These are phyloP conservation scores for Slavum lentiscoides DNA, from an alignment of 2,888 invertebrate species.

Conservation along the genomic window DNA sequence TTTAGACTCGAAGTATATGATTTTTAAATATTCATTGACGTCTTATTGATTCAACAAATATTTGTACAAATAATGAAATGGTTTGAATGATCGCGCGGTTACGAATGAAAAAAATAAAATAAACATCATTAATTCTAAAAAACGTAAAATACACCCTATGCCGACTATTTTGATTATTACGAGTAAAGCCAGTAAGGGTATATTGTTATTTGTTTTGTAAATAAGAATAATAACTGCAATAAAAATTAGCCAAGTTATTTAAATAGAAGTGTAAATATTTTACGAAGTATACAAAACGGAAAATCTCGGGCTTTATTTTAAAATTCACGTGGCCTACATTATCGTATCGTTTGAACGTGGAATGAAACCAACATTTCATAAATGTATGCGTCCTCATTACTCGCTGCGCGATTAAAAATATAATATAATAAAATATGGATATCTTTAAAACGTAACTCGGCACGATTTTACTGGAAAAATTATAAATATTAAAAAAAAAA, in stretches of 20 bases:
- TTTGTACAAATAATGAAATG: background rate
- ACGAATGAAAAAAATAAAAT: background rate
- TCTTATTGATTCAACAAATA: slow-evolving; percentile 20
- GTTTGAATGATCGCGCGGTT: background rate
- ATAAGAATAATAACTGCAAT: background rate
- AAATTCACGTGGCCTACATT: background rate
- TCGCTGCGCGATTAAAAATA: background rate
- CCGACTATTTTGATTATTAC: background rate
- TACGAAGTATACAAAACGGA: background rate
- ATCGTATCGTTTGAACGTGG: background rate
- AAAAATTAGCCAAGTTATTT: background rate
- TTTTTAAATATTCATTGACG: slow-evolving; percentile 8
- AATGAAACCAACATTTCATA: background rate
- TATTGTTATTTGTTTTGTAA: background rate
- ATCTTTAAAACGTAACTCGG: background rate
- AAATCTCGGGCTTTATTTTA: background rate
- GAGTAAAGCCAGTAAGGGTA: background rate
- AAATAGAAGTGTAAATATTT: background rate
- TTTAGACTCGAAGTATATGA: background rate
- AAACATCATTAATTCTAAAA: background rate
- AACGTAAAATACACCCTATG: background rate
- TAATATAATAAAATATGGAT: background rate
- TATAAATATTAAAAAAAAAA: too few relatives aligned
- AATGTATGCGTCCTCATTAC: background rate
- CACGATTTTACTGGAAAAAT: background rate